Evolutionary conservation across 2,888 invertebrate genomes (phyloP).

Genomic region (Carabus problematicus): DNA sequence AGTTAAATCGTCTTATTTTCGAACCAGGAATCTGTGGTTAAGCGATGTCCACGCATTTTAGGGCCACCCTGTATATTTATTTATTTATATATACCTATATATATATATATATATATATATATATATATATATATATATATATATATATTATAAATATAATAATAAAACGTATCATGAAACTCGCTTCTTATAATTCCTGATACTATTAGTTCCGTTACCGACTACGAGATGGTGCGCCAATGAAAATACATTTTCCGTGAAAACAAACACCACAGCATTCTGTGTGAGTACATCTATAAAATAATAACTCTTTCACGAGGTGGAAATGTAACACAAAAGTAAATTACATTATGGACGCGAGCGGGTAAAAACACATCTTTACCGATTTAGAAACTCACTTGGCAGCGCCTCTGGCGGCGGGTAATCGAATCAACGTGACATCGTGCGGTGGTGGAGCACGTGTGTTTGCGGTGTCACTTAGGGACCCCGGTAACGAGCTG

Average conservation of each 20-base stretch:
- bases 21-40: too few species aligned
- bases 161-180: too few species aligned
- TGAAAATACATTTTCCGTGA: neutral
- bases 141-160: too few species aligned
- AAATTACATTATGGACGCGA: conserved; percentile 25
- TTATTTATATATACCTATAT: too few species aligned
- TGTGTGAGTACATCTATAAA: conserved; percentile 13
- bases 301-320: conserved; percentile 20
- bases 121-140: too few species aligned
- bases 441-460: neutral
- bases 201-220: too few species aligned
- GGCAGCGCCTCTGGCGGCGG: conserved; percentile 18
- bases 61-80: too few species aligned
- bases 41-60: too few species aligned
- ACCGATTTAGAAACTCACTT: conserved; percentile 12
- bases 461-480: conserved; percentile 29
- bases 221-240: too few species aligned
- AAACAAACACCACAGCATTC: neutral
- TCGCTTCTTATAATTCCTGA: too few species aligned
- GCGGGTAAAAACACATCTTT: conserved; percentile 29
- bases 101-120: too few species aligned
- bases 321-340: neutral
- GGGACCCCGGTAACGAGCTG: conserved; percentile 1
- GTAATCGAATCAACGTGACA: conserved; percentile 23
- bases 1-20: too few species aligned